Evolutionary conservation across 2,797 vertebrate species (phyloP), one percentile per base, ranked within the genome.

Genomic region (Betta splendens): DNA sequence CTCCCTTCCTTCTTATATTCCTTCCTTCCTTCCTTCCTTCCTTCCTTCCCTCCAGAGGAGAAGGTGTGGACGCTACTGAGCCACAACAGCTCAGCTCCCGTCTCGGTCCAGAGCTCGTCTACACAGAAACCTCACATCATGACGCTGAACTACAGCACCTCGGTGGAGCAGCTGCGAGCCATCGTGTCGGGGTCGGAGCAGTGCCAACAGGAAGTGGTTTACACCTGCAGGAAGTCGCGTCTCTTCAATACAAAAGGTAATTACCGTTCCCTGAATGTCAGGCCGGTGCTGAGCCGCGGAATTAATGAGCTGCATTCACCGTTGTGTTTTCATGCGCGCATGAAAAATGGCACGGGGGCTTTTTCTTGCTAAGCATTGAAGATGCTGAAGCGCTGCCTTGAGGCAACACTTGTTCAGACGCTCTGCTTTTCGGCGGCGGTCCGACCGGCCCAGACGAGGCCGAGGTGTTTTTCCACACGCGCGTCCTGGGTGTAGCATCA

Each of bases 151-250:
- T 99, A 99, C 57, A 90, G 92, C 70, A 69, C 89, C 22, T 94
- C 92, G 0, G 31, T 63, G 0, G 92, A 94, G 12, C 96, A 98
- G 42, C 90, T 99, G 3, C 93, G 90, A 1, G 92, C 92, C 0
- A 35, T 99, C 36, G 94, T 97, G 0, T 91, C 86, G 0, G 86
- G 86, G 4, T 94, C 94, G 0, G 96, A 97, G 75, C 90, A 96
- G 74, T 99, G 97, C 2, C 95, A 98, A 39, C 97, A 99, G 83
- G 94, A 96, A 75, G 89, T 95, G 42, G 82, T 89, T 23, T 98
- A 98, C 85, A 86, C 86, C 84, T 99, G 97, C 89, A 94, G 72
- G 82, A 95, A 85, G 72, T 97, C 97, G n/a, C 94, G 93, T 3
- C 92, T 98, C 18, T 94, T 97, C 44, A 97, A 97, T 60, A 93